Evolutionary conservation across 2,888 invertebrate genomes (phyloP).

Genomic region (Volucella inflata): DNA sequence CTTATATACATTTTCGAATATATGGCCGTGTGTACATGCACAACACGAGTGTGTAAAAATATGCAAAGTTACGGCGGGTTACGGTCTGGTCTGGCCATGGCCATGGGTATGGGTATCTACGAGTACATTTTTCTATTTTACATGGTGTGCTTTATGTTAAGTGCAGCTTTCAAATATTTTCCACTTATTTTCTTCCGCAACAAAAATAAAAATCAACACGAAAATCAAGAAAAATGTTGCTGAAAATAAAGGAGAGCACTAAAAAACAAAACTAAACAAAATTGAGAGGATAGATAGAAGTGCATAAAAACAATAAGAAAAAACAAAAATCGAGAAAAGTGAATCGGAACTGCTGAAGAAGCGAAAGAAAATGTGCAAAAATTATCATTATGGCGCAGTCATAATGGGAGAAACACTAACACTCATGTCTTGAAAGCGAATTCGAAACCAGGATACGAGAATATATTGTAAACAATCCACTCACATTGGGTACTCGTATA

Average conservation of each 20-base stretch:
- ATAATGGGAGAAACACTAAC: neutral
- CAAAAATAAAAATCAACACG: slow-evolving; percentile 40
- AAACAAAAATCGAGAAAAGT: slow-evolving; percentile 4
- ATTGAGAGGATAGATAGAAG: neutral
- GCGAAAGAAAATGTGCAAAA: slow-evolving; percentile 51
- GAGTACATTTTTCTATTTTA: slow-evolving; percentile 2
- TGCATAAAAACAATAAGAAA: neutral
- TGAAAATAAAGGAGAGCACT: slow-evolving; percentile 1
- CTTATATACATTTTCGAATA: no score
- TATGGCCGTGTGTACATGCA: no score
- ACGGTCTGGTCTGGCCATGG: no score
- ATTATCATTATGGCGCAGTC: slow-evolving; percentile 39
- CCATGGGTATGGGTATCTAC: neutral
- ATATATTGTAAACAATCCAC: no score
- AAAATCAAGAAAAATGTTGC: neutral
- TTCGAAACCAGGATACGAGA: no score
- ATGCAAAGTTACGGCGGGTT: neutral
- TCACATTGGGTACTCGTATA: no score
- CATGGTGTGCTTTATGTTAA: slow-evolving; percentile 58
- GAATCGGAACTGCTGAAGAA: slow-evolving; percentile 30
- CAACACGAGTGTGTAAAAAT: slow-evolving; percentile 1
- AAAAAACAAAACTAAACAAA: slow-evolving; percentile 9
- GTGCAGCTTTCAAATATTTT: slow-evolving; percentile 74
- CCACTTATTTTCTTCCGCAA: slow-evolving; percentile 64
- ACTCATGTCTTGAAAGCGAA: neutral